Evolutionary conservation across 2,888 invertebrate genomes (phyloP), one percentile per base, ranked within the genome.

Genomic region (Nomada ruficornis): DNA sequence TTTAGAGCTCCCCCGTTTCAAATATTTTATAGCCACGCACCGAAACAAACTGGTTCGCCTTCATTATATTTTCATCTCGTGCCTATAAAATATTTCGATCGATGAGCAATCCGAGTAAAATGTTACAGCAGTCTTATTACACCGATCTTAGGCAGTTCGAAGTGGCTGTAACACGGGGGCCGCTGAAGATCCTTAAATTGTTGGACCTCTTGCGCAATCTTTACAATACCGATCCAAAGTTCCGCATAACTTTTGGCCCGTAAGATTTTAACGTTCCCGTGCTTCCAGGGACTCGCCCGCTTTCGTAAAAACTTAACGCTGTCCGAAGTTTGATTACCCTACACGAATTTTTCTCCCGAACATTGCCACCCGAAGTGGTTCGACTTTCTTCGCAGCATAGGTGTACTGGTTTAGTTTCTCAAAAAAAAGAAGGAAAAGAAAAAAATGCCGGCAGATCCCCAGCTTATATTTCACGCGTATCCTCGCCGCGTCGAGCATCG

Each of bases 381-480:
- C 47, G 59, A n/a, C 60, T 23, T 29, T 26, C 20, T 42, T n/a
- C 44, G n/a, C 20, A 15, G 36, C 42, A 11, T 15, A 44, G 29
- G 52, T 52, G 42, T n/a, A 29, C 65, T 23, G 57, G 57, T 36
- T 36, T 36, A 64, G 68, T 29, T 72, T 73, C 67, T 68, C n/a
- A 54, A 52, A 29, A 54, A 47, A 7, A 36, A 36, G 0, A 36
- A 0, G 36, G 36, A 36, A 36, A 36, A 36, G 36, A 36, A 36
- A 36, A 29, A 36, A 36, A 59, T 64, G 64, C 64, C 52, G n/a
- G 29, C 67, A 65, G n/a, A 54, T 68, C 78, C 47, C 36, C 59
- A 54, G 78, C 71, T 86, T 83, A 85, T 86, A 83, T 88, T 89
- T 86, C 82, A 72, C 81, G 78, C 57, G 73, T 64, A 57, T 76